A percentile compares a stretch with the other conserved stretches of the same genome.
Conservation (phyloP, 37 sponge, comb jelly and placozoan genomes). For the Beroe forskalii region DNA sequence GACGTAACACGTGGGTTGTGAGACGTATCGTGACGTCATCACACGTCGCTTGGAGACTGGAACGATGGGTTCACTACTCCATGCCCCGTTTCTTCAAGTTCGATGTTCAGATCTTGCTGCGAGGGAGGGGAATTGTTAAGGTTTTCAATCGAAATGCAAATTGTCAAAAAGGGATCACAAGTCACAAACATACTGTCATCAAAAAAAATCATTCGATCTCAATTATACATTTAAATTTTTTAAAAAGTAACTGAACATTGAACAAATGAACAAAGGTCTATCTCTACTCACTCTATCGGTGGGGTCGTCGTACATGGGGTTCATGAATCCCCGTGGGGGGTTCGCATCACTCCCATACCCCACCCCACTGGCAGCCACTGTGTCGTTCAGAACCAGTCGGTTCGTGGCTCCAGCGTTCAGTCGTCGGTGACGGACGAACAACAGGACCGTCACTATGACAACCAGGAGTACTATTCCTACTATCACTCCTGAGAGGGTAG, state of each 20-base stretch:
- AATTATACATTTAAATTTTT: no score
- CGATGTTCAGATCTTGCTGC: not conserved
- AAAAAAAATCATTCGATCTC: no score
- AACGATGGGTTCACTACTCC: constrained; percentile 39
- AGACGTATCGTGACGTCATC: constrained; percentile 47
- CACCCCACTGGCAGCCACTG: not conserved
- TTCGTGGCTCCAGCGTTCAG: constrained; percentile 20
- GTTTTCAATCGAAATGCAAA: no score
- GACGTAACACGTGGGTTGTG: constrained; percentile 3
- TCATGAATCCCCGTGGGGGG: constrained; percentile 63
- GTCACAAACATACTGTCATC: no score
- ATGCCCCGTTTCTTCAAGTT: constrained; percentile 4
- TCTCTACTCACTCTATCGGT: constrained; percentile 40
- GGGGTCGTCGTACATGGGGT: constrained; percentile 65
- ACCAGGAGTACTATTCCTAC: constrained; percentile 1
- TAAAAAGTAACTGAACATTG: no score
- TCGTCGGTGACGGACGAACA: constrained; percentile 6
- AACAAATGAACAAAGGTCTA: no score
- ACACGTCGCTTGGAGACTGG: constrained; percentile 32
- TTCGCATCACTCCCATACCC: constrained; percentile 31
- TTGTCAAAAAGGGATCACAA: no score
- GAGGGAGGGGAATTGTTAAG: no score
- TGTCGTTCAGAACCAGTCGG: constrained; percentile 48
- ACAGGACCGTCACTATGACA: not conserved
- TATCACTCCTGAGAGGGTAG: constrained; percentile 54